phyloP scores from a whole-genome alignment of 1,140 invertebrate species.

The Gonatopus flavifemur region DNA sequence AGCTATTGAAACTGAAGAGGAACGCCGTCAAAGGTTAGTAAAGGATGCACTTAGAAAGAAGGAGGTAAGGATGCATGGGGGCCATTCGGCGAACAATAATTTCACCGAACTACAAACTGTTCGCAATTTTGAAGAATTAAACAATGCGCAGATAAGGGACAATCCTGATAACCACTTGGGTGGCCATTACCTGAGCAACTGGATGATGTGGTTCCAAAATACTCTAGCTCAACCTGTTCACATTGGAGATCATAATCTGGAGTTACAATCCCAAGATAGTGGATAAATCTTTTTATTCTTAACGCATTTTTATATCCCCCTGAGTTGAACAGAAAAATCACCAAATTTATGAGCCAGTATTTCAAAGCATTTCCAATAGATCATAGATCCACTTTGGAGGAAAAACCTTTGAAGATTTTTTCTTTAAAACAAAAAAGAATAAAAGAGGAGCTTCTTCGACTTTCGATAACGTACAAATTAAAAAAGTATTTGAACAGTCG shows the following conservation, averaged over 20 bases:
- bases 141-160: slow-evolving; percentile 34
- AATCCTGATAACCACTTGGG: slow-evolving; percentile 34
- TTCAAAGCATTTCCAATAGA: too few species aligned
- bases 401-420: too few species aligned
- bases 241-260: slow-evolving; percentile 21
- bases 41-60: slow-evolving; percentile 42
- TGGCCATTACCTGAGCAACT: slow-evolving; percentile 41
- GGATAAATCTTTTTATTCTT: slow-evolving; percentile 15
- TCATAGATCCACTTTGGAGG: too few species aligned
- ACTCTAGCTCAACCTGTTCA: slow-evolving; percentile 31
- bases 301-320: too few species aligned
- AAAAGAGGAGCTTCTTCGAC: too few species aligned
- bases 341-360: too few species aligned
- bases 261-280: slow-evolving; percentile 22
- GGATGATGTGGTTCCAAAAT: slow-evolving; percentile 47
- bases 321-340: too few species aligned
- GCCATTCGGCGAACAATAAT: slow-evolving; percentile 27
- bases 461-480: too few species aligned
- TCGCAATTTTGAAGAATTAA: slow-evolving; percentile 38
- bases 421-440: too few species aligned
- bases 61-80: slow-evolving; percentile 40
- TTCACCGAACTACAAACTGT: slow-evolving; percentile 35
- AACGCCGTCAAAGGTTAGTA: slow-evolving; percentile 40
- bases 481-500: too few species aligned
- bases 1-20: slow-evolving; percentile 43